Base-by-base conservation (phyloP, 2,113 vertebrate genomes). In the Piliocolobus tephrosceles region DNA sequence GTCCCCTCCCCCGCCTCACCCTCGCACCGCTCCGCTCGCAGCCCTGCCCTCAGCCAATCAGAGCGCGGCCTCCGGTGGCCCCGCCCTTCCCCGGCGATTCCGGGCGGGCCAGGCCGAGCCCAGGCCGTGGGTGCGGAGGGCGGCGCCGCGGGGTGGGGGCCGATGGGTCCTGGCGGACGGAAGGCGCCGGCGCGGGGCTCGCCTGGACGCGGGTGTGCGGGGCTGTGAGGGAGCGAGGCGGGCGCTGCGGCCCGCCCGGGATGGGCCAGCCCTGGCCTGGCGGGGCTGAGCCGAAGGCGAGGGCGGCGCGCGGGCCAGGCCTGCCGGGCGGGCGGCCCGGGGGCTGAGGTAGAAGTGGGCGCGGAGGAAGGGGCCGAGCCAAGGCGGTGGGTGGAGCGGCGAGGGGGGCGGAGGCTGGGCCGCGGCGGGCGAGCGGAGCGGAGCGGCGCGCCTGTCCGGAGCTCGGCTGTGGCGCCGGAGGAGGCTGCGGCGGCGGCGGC, bases 291-390 rank as follows among this genome's bases (percentile, higher is more conserved):
- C 68, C 52, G 96, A 96, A 96, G 96, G 95, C 88, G 70, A 58
- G 92, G 57, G 87, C 70, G 30, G 88, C 55, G 83, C 73, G 78
- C 90, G 88, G 92, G 90, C 94, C 88, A 0, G 95, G 96, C 97
- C 95, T 96, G 95, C 78, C 14, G 93, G 76, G 94, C 92, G 47
- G 85, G 94, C 88, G 85, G 94, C 94, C 87, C 35, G 88, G 95
- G 94, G 96, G 86, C 76, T 97, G 98, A 97, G 97, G 94, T 38
- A 57, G 95, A 81, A 88, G 95, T 91, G 98, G 97, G 98, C 95
- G 95, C 96, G 96, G 97, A 97, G 98, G 94, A 97, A 97, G 98
- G 98, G 98, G 98, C 97, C 89, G 97, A 97, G 95, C 95, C 95
- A 43, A 66, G 96, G 68, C 92, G 79, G 97, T 95, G 98, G 98